These are phyloP conservation scores for Pseudocheirus occidentalis DNA, from an alignment of 2,797 vertebrate species.

Conservation along the genomic window DNA sequence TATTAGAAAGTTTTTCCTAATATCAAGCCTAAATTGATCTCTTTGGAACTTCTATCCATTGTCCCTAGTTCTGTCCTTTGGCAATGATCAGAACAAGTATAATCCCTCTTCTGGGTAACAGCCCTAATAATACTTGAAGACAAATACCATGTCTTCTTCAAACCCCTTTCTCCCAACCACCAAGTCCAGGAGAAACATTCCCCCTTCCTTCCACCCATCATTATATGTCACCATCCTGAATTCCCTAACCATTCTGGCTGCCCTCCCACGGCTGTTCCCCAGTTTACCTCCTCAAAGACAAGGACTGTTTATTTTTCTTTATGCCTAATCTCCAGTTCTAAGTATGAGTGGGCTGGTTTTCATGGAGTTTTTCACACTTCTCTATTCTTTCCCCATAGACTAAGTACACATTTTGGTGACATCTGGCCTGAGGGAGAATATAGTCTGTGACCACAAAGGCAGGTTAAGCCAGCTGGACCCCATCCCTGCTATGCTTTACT, in stretches of 20 bases:
- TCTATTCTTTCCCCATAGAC: neutral
- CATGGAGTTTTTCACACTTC: neutral
- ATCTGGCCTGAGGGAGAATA: neutral
- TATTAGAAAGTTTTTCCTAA: neutral
- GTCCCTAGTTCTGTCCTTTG: neutral
- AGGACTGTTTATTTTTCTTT: neutral
- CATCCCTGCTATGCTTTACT: neutral
- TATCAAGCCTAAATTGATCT: neutral
- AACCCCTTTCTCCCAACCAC: neutral
- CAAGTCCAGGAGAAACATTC: neutral
- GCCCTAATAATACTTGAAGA: neutral
- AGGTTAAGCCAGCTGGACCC: neutral
- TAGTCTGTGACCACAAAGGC: neutral
- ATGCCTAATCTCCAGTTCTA: neutral
- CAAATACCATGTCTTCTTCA: neutral
- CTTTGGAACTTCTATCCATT: neutral
- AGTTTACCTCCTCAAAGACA: neutral
- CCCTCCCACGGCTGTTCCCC: neutral
- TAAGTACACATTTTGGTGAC: neutral
- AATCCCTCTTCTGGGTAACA: neutral
- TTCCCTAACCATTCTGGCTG: neutral
- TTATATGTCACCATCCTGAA: no score
- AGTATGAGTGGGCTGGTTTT: neutral
- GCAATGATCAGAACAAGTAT: neutral
- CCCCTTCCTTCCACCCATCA: neutral